A percentile compares a stretch with the other conserved stretches of the same genome.
Evolutionary conservation across 30 jellyfish, hydroid and myxozoan genomes (phyloP).

Genomic region (Cassiopea andromeda): DNA sequence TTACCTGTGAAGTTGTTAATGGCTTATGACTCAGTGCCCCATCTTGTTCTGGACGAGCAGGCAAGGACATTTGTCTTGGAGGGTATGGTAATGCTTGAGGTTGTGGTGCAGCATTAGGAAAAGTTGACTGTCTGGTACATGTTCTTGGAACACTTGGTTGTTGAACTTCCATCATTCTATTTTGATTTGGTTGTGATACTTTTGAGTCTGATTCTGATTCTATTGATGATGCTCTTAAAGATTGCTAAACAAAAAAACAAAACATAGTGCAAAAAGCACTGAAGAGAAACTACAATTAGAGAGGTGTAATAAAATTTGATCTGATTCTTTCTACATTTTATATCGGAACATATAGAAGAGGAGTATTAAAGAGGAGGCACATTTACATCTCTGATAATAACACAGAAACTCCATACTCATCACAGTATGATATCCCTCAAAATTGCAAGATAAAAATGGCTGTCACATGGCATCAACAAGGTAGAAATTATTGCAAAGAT

Average conservation of each 20-base stretch:
- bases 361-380: too few species aligned
- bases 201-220: slow-evolving; percentile 31
- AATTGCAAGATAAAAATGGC: too few species aligned
- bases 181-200: slow-evolving; percentile 10
- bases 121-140: slow-evolving; percentile 63
- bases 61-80: slow-evolving; percentile 70
- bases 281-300: too few species aligned
- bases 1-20: slow-evolving; percentile 90
- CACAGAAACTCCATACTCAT: too few species aligned
- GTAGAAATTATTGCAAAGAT: too few species aligned
- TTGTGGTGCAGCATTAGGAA: slow-evolving; percentile 55
- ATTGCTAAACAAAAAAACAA: slow-evolving; percentile 6
- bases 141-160: slow-evolving; percentile 50
- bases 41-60: slow-evolving; percentile 48
- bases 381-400: too few species aligned
- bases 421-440: too few species aligned
- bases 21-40: slow-evolving; percentile 67
- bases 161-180: slow-evolving; percentile 50
- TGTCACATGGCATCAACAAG: too few species aligned
- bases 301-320: too few species aligned
- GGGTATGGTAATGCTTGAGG: slow-evolving; percentile 31
- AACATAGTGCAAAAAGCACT: too few species aligned
- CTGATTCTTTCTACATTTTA: too few species aligned
- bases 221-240: slow-evolving; percentile 30
- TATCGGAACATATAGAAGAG: too few species aligned